phyloP scores from a whole-genome alignment of 2,113 vertebrate species.

The Sorex fumeus region DNA sequence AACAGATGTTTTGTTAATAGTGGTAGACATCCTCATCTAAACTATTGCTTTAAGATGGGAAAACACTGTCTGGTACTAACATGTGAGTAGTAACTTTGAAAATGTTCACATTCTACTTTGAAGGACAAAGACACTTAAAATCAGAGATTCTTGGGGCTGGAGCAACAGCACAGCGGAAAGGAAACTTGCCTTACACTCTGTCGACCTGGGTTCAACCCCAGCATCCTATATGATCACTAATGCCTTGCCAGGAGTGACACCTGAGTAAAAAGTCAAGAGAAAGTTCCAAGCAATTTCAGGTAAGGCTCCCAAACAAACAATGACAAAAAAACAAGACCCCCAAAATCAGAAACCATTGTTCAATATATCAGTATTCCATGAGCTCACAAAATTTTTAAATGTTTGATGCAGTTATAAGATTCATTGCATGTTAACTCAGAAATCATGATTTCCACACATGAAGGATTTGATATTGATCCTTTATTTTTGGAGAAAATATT shows the following conservation, averaged over 20 bases:
- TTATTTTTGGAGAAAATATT: background rate
- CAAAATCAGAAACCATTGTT: slow-evolving; percentile 14
- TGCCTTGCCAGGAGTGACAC: too few relatives aligned
- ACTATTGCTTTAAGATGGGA: slow-evolving; percentile 68
- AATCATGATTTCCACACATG: background rate
- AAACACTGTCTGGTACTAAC: slow-evolving; percentile 61
- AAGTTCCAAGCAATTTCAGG: too few relatives aligned
- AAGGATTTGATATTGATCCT: background rate
- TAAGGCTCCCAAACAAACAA: too few relatives aligned
- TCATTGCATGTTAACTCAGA: background rate
- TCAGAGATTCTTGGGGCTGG: background rate
- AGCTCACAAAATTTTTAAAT: background rate
- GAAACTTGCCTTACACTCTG: too few relatives aligned
- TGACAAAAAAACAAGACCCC: background rate
- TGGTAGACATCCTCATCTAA: slow-evolving; percentile 63
- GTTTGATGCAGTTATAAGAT: background rate
- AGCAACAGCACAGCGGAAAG: too few relatives aligned
- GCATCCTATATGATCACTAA: too few relatives aligned
- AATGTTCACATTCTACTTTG: slow-evolving; percentile 57
- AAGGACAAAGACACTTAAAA: slow-evolving; percentile 60
- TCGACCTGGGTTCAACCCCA: too few relatives aligned
- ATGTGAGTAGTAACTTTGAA: slow-evolving; percentile 64
- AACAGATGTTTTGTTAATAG: slow-evolving; percentile 78
- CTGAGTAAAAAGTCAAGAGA: too few relatives aligned
- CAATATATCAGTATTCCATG: background rate